Evolutionary conservation across 1,140 invertebrate genomes (phyloP).

Genomic region (Cotesia chilonis): DNA sequence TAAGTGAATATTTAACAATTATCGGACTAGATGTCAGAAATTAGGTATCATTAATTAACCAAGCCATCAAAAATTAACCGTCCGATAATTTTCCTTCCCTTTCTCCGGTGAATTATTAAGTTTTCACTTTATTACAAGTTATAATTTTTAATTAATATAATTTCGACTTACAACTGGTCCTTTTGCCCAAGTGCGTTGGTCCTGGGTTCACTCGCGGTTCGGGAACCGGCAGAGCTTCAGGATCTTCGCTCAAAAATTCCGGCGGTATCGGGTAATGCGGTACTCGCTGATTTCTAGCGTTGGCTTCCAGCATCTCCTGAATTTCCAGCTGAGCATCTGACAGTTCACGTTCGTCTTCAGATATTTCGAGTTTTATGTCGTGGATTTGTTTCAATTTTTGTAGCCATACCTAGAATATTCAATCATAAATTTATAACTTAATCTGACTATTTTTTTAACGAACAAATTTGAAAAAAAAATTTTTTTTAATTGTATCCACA

Average conservation of each 20-base stretch:
- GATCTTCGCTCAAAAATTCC: conserved; percentile 44
- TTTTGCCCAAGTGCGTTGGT: conserved; percentile 52
- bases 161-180: conserved; percentile 58
- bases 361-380: conserved; percentile 47
- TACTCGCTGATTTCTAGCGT: conserved; percentile 39
- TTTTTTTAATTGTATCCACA: no score
- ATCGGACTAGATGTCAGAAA: no score
- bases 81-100: neutral
- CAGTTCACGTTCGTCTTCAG: conserved; percentile 50
- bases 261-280: conserved; percentile 18
- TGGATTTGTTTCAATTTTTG: conserved; percentile 49
- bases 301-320: conserved; percentile 47
- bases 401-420: conserved; percentile 45
- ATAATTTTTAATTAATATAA: conserved; percentile 33
- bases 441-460: no score
- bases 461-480: no score
- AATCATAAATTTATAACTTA: neutral
- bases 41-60: no score
- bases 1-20: no score
- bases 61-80: no score
- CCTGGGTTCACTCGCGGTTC: conserved; percentile 49
- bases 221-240: conserved; percentile 52
- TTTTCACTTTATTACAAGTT: neutral
- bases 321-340: conserved; percentile 51
- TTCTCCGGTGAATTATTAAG: neutral